Conservation (phyloP, 53 echinoderm and acorn worm genomes). For the Echinarachnius parma region DNA sequence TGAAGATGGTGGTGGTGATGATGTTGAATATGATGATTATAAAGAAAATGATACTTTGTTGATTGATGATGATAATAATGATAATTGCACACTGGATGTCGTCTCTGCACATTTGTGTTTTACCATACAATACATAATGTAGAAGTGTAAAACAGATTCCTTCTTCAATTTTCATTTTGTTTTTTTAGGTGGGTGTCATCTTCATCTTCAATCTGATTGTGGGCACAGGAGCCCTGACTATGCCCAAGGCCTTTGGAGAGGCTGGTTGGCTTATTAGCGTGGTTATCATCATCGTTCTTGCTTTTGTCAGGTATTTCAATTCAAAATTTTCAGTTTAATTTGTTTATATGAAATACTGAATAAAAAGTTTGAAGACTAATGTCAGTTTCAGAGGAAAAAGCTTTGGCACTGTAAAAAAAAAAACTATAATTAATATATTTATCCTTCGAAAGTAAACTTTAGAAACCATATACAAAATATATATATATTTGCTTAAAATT, state of each 20-base stretch:
- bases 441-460: too few species aligned
- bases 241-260: constrained; percentile 86
- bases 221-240: constrained; percentile 92
- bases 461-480: too few species aligned
- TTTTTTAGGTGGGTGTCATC: constrained; percentile 78
- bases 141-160: too few species aligned
- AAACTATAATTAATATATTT: too few species aligned
- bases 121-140: too few species aligned
- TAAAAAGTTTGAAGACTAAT: too few species aligned
- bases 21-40: too few species aligned
- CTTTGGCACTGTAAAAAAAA: too few species aligned
- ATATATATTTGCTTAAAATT: too few species aligned
- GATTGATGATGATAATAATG: neutral
- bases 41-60: neutral
- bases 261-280: constrained; percentile 84
- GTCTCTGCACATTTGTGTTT: neutral
- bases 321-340: too few species aligned
- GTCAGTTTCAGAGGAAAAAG: too few species aligned
- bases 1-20: neutral
- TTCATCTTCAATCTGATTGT: constrained; percentile 97
- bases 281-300: constrained; percentile 63
- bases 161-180: neutral
- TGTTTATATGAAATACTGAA: too few species aligned
- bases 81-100: neutral
- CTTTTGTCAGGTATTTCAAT: constrained; percentile 91